phyloP scores from a whole-genome alignment of 2,888 invertebrate genomes.

The Drosophila demipolita region DNA sequence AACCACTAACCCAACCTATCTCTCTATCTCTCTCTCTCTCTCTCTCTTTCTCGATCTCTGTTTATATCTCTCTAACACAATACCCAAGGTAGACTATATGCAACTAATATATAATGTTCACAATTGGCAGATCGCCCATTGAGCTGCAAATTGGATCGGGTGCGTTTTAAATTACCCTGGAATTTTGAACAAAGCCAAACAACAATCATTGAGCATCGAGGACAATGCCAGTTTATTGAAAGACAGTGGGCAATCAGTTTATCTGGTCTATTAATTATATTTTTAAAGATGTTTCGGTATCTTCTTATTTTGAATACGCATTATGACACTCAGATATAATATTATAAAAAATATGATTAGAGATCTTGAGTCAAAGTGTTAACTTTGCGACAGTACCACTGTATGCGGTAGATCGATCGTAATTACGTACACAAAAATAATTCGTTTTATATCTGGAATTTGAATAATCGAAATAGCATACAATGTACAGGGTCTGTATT shows the following conservation, averaged over 20 bases:
- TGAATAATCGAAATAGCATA: constrained; percentile 1
- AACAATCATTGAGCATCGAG: constrained; percentile 7
- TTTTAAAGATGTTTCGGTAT: not conserved
- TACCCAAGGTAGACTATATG: constrained; percentile 2
- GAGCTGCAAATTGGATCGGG: constrained; percentile 14
- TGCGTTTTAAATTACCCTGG: constrained; percentile 23
- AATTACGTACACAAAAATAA: not conserved
- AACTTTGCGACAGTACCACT: not conserved
- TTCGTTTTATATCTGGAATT: constrained; percentile 4
- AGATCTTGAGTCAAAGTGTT: not conserved
- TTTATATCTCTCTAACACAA: not conserved
- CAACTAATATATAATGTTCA: not conserved
- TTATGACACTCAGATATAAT: not conserved
- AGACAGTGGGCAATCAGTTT: not conserved
- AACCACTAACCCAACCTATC: constrained; percentile 25
- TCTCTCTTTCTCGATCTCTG: not conserved
- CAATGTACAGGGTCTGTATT: not conserved
- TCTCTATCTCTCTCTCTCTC: constrained; percentile 1
- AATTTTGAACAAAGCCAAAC: constrained; percentile 8
- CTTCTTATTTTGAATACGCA: not conserved
- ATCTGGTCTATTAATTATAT: not conserved
- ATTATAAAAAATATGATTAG: not conserved
- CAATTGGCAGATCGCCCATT: constrained; percentile 26
- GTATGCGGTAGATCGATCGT: not conserved
- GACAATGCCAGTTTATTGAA: constrained; percentile 17